phyloP scores from a whole-genome alignment of 2,888 invertebrate genomes.

The Liopterus haemorrhoidalis region DNA sequence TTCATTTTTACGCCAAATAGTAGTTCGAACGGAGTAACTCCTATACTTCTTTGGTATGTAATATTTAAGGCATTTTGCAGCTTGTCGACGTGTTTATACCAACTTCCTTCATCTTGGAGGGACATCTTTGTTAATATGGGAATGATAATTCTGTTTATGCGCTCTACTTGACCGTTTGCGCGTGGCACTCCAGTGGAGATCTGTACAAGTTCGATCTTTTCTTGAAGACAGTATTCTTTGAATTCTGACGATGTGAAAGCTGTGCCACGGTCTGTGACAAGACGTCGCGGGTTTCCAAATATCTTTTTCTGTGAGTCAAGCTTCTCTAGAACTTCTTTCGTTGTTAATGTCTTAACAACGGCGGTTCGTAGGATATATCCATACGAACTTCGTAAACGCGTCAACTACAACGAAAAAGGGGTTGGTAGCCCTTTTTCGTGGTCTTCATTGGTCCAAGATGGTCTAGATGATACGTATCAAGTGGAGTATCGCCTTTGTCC shows the following conservation, averaged over 20 bases:
- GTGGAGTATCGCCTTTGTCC: constrained; percentile 17
- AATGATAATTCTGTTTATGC: constrained; percentile 23
- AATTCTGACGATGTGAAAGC: constrained; percentile 19
- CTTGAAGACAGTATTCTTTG: constrained; percentile 13
- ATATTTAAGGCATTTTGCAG: constrained; percentile 17
- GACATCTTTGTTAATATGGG: constrained; percentile 23
- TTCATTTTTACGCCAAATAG: constrained; percentile 24
- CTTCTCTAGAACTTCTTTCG: constrained; percentile 17
- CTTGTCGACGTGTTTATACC: constrained; percentile 18
- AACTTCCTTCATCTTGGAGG: constrained; percentile 12
- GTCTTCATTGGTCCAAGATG: constrained; percentile 21
- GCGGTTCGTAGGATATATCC: constrained; percentile 24
- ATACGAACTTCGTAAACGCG: constrained; percentile 22
- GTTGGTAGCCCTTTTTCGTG: constrained; percentile 18
- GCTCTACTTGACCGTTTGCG: constrained; percentile 26
- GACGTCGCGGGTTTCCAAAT: constrained; percentile 19
- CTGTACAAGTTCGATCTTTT: constrained; percentile 17
- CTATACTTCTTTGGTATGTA: constrained; percentile 19
- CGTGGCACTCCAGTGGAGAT: constrained; percentile 22
- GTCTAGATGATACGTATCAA: constrained; percentile 21
- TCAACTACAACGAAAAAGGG: constrained; percentile 20
- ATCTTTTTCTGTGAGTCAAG: constrained; percentile 13
- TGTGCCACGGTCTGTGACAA: constrained; percentile 16
- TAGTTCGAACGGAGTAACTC: constrained; percentile 20
- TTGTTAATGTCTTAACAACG: constrained; percentile 15